phyloP scores from a whole-genome alignment of 2,888 invertebrate genomes.

The Papilio protenor region DNA sequence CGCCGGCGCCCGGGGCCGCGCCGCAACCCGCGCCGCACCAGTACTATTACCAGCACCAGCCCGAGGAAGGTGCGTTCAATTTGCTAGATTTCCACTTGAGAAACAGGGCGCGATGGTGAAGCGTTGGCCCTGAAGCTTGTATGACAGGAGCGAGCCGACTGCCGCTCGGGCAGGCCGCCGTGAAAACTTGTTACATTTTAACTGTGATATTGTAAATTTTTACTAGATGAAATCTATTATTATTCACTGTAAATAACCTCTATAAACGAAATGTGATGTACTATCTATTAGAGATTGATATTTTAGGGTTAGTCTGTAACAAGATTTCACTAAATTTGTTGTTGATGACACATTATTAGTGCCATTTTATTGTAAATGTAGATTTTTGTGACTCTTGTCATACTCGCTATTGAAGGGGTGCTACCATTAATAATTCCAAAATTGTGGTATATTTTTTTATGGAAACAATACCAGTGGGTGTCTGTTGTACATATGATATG shows the following conservation, averaged over 20 bases:
- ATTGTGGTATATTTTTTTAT: slow-evolving; percentile 83
- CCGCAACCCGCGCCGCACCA: slow-evolving; percentile 79
- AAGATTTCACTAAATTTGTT: slow-evolving; percentile 82
- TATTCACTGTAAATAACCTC: slow-evolving; percentile 79
- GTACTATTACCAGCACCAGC: slow-evolving; percentile 84
- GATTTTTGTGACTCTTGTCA: slow-evolving; percentile 84
- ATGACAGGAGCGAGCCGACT: slow-evolving; percentile 84
- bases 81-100: slow-evolving; percentile 84
- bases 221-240: slow-evolving; percentile 82
- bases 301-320: slow-evolving; percentile 83
- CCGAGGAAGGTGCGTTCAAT: slow-evolving; percentile 85
- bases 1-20: slow-evolving; percentile 75
- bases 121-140: slow-evolving; percentile 85
- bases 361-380: slow-evolving; percentile 84
- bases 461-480: slow-evolving; percentile 83
- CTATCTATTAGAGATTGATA: slow-evolving; percentile 72
- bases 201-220: slow-evolving; percentile 83
- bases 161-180: slow-evolving; percentile 72
- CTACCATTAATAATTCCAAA: slow-evolving; percentile 85
- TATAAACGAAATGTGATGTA: slow-evolving; percentile 76
- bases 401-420: slow-evolving; percentile 85
- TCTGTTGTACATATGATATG: slow-evolving; percentile 80
- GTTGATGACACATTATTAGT: slow-evolving; percentile 82
- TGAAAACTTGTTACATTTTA: slow-evolving; percentile 85
- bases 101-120: slow-evolving; percentile 85